Evolutionary conservation across 2,888 invertebrate species (phyloP).

Genomic region (Ceriagrion tenellum): DNA sequence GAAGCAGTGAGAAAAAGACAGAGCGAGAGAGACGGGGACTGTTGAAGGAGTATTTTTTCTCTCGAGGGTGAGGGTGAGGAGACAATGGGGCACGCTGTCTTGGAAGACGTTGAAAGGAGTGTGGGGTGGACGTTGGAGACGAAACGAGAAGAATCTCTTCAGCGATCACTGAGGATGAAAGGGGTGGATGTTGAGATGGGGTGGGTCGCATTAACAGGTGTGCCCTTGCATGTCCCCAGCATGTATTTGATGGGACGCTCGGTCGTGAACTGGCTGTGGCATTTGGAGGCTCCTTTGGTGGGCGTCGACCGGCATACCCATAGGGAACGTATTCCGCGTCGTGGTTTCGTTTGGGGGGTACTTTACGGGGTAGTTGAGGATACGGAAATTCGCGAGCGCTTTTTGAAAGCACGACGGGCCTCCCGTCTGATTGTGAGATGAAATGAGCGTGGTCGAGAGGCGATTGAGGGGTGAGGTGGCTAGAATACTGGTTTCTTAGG

Average conservation of each 20-base stretch:
- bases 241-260: too few species aligned
- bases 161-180: not conserved
- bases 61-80: not conserved
- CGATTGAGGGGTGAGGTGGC: too few species aligned
- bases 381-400: not conserved
- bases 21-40: not conserved
- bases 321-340: not conserved
- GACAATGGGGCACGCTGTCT: conserved; percentile 1
- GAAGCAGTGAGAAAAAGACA: not conserved
- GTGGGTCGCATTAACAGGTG: not conserved
- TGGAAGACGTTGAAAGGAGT: not conserved
- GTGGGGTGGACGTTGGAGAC: not conserved
- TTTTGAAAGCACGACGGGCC: not conserved
- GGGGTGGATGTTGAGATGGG: not conserved
- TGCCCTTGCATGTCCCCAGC: not conserved
- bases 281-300: not conserved
- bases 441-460: not conserved
- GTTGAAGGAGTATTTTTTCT: not conserved
- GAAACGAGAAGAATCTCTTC: not conserved
- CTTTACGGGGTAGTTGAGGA: not conserved
- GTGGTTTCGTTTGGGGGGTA: not conserved
- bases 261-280: not conserved
- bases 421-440: not conserved
- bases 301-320: not conserved
- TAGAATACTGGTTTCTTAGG: too few species aligned